Evolutionary conservation across 2,113 vertebrate genomes (phyloP).

Genomic region (Odontophorus gujanensis): DNA sequence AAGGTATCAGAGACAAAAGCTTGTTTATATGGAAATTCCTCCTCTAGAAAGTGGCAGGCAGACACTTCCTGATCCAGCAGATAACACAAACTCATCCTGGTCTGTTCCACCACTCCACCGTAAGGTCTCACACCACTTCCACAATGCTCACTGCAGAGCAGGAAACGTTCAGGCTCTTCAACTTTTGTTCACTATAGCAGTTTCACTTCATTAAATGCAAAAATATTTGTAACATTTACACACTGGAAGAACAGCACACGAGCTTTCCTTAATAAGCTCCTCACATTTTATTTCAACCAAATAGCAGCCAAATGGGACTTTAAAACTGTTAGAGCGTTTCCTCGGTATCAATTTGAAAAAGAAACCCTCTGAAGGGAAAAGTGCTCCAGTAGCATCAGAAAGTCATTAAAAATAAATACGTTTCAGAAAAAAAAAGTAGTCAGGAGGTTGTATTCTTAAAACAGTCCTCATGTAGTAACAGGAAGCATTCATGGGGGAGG

Average conservation of each 20-base stretch:
- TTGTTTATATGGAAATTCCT: conserved; percentile 55
- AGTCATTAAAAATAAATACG: neutral
- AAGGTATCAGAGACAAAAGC: conserved; percentile 44
- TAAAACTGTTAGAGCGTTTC: neutral
- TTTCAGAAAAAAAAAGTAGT: neutral
- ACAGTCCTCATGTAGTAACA: conserved; percentile 39
- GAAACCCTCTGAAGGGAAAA: neutral
- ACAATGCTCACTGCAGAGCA: neutral
- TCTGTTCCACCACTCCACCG: neutral
- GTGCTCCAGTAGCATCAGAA: neutral
- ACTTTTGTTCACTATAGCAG: neutral
- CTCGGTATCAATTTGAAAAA: neutral
- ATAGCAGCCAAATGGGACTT: neutral
- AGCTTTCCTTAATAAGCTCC: neutral
- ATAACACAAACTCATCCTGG: conserved; percentile 27
- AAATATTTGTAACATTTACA: neutral
- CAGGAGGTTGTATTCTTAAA: conserved; percentile 39
- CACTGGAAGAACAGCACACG: neutral
- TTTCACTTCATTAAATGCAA: neutral
- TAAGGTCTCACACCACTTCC: neutral
- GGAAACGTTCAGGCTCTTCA: neutral
- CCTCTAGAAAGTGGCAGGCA: neutral
- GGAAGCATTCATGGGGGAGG: conserved; percentile 2
- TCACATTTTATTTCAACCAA: neutral
- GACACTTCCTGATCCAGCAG: conserved; percentile 46